These are phyloP conservation scores for Tyto alba DNA, from an alignment of 2,113 vertebrate genomes.

Conservation along the genomic window DNA sequence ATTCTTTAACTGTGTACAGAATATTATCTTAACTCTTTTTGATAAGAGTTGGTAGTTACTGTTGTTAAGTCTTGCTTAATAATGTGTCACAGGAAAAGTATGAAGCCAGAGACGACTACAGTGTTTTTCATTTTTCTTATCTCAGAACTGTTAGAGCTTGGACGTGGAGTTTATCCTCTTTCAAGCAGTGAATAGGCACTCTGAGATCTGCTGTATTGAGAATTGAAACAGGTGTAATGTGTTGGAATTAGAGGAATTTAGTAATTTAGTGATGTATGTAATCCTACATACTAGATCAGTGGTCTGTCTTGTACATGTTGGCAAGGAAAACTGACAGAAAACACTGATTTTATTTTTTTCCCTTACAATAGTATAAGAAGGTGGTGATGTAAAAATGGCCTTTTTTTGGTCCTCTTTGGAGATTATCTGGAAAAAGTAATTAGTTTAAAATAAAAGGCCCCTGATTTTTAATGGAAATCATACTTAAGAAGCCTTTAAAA, in stretches of 20 bases:
- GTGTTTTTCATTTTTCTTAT: background rate
- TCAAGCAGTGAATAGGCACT: background rate
- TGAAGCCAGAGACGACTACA: background rate
- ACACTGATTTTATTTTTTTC: too few species aligned
- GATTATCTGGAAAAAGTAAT: background rate
- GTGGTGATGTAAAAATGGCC: background rate
- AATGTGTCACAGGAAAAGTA: background rate
- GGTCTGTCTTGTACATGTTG: background rate
- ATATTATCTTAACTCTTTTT: background rate
- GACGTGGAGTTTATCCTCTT: background rate
- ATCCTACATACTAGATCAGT: background rate
- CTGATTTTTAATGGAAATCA: background rate
- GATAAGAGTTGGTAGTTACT: background rate
- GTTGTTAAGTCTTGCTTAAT: background rate
- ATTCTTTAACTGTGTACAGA: background rate
- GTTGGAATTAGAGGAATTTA: background rate
- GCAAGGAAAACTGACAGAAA: background rate
- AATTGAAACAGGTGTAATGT: background rate
- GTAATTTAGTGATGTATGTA: background rate
- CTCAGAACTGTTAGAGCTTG: background rate
- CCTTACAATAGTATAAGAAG: background rate
- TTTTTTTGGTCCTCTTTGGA: background rate
- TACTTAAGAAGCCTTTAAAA: background rate
- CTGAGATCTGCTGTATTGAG: background rate
- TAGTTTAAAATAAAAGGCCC: background rate